Percentiles rank a stretch among this genome's conserved stretches.
phyloP scores from a whole-genome alignment of 2,797 vertebrate genomes.

The Thalassophryne amazonica region DNA sequence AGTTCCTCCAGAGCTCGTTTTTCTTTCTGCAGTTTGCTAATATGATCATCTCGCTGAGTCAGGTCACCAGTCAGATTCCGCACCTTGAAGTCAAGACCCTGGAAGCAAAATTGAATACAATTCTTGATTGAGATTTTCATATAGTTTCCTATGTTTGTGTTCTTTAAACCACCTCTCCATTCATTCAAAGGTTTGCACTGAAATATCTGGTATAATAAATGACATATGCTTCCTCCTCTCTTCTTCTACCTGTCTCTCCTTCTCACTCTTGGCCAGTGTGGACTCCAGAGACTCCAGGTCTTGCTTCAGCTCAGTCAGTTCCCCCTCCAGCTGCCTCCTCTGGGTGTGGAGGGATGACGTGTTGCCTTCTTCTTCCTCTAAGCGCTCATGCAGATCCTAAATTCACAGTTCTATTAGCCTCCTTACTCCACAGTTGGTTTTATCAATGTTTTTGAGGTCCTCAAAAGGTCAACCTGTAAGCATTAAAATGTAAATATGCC shows the following conservation, averaged over 20 bases:
- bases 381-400: conserved; percentile 56
- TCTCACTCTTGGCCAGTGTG: conserved; percentile 73
- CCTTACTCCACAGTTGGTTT: neutral
- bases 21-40: conserved; percentile 76
- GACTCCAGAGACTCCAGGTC: conserved; percentile 76
- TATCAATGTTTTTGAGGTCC: neutral
- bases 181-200: neutral
- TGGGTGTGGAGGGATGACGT: conserved; percentile 40
- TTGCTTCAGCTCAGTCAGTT: conserved; percentile 70
- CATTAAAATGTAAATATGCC: no score
- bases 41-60: conserved; percentile 69
- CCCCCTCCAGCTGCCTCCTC: conserved; percentile 68
- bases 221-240: neutral
- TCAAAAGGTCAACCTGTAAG: neutral
- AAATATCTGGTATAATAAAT: neutral
- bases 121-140: neutral
- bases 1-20: conserved; percentile 76
- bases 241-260: conserved; percentile 74
- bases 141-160: neutral
- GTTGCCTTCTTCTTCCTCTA: conserved; percentile 76
- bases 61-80: conserved; percentile 71
- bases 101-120: conserved; percentile 7
- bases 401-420: neutral
- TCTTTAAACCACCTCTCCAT: no score
- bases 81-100: conserved; percentile 74